phyloP scores from a whole-genome alignment of 2,113 vertebrate genomes.

The Gobiocypris rarus region DNA sequence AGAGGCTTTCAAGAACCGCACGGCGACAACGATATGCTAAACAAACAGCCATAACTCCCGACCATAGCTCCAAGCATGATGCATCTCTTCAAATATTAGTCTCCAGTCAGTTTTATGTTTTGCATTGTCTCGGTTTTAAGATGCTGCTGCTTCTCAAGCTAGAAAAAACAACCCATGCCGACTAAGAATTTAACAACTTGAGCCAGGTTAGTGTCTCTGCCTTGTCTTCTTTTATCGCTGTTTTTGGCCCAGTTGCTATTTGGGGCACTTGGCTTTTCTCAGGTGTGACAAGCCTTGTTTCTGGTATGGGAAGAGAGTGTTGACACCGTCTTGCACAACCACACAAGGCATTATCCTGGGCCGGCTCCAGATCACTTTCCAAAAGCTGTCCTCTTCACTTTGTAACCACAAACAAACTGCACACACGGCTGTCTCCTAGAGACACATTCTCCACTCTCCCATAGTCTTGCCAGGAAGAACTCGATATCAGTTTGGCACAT shows the following conservation, averaged over 20 bases:
- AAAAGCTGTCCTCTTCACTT: constrained; percentile 31
- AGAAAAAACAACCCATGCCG: neutral
- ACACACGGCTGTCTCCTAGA: constrained; percentile 40
- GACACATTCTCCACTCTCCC: neutral
- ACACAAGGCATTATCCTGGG: constrained; percentile 43
- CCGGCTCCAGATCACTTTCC: constrained; percentile 33
- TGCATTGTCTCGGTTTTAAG: neutral
- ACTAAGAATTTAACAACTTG: neutral
- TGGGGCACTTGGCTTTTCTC: constrained; percentile 47
- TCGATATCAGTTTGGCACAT: constrained; percentile 2
- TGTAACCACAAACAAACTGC: constrained; percentile 51
- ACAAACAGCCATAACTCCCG: neutral
- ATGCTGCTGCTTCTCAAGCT: constrained; percentile 16
- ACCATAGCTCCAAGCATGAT: neutral
- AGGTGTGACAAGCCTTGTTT: constrained; percentile 55
- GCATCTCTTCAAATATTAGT: neutral
- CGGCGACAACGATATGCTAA: neutral
- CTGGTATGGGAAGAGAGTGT: constrained; percentile 32
- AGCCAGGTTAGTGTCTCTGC: constrained; percentile 13
- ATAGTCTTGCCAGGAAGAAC: constrained; percentile 9
- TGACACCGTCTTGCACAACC: constrained; percentile 39
- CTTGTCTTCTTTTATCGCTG: constrained; percentile 24
- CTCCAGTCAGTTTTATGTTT: constrained; percentile 4
- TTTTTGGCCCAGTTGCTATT: constrained; percentile 49
- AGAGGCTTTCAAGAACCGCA: constrained; percentile 4